Conservation (phyloP, 2,113 vertebrate genomes). For the Camelus dromedarius region DNA sequence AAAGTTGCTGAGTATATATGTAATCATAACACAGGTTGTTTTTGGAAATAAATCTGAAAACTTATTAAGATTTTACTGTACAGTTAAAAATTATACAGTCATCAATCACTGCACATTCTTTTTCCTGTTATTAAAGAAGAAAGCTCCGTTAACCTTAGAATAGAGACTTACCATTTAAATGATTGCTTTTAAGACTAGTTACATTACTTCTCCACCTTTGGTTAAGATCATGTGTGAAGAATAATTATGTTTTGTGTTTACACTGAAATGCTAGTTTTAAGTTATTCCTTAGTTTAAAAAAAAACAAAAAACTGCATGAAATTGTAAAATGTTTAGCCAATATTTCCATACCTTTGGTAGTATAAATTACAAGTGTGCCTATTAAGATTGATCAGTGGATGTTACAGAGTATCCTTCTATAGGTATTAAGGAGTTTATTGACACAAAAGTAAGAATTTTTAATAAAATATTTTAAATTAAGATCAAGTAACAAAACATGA, state of each 20-base stretch:
- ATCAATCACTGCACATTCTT: background rate
- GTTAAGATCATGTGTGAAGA: background rate
- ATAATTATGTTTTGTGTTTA: background rate
- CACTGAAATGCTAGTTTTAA: background rate
- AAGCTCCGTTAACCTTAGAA: background rate
- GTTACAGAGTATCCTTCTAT: background rate
- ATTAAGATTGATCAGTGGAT: background rate
- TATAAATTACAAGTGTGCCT: background rate
- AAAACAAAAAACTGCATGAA: background rate
- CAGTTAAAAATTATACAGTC: background rate
- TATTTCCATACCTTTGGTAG: background rate
- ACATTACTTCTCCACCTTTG: background rate
- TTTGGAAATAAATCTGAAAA: background rate
- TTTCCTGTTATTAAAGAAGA: background rate
- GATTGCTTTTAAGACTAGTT: background rate
- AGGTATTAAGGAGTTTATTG: background rate
- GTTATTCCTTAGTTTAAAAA: background rate
- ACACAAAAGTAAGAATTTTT: background rate
- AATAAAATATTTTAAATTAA: background rate
- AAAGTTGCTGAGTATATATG: background rate
- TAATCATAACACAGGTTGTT: background rate
- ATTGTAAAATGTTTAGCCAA: background rate
- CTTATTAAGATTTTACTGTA: background rate
- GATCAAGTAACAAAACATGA: background rate
- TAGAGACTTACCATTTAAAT: background rate